Conservation (phyloP, 2,888 invertebrate genomes). For the Portevinia maculata region DNA sequence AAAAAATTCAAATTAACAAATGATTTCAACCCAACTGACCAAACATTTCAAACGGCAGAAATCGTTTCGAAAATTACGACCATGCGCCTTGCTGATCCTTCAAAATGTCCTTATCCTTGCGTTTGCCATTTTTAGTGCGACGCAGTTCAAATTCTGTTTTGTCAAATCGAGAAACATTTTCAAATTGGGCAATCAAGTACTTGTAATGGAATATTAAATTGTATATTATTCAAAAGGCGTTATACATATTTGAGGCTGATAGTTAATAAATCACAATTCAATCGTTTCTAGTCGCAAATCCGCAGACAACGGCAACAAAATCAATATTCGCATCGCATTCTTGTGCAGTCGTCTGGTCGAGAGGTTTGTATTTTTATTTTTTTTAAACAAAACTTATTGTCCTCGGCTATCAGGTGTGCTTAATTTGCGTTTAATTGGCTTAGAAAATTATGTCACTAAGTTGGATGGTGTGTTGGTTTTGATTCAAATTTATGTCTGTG, state of each 20-base stretch:
- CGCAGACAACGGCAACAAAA: slow-evolving; percentile 40
- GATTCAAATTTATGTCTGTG: slow-evolving; percentile 2
- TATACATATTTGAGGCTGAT: slow-evolving; percentile 6
- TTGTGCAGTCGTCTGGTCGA: slow-evolving; percentile 23
- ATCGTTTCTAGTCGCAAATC: neutral
- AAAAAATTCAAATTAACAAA: neutral
- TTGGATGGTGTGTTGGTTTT: slow-evolving; percentile 25
- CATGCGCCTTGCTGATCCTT: slow-evolving; percentile 69
- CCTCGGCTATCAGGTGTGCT: slow-evolving; percentile 56
- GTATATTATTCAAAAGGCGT: slow-evolving; percentile 6
- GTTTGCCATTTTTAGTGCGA: slow-evolving; percentile 50
- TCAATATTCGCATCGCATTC: slow-evolving; percentile 51
- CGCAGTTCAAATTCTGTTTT: slow-evolving; percentile 30
- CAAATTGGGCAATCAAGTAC: slow-evolving; percentile 12
- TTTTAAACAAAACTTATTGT: slow-evolving; percentile 29
- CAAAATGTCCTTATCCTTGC: slow-evolving; percentile 37
- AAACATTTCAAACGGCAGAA: slow-evolving; percentile 25
- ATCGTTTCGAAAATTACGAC: slow-evolving; percentile 11
- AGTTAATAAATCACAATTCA: neutral
- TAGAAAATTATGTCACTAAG: slow-evolving; percentile 14
- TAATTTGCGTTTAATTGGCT: slow-evolving; percentile 66
- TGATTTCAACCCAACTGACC: slow-evolving; percentile 4
- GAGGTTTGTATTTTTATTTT: slow-evolving; percentile 62
- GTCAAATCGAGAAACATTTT: slow-evolving; percentile 26
- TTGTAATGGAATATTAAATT: neutral